These are phyloP conservation scores for Drosophila baimaii DNA, from an alignment of 1,140 invertebrate species.

Conservation along the genomic window DNA sequence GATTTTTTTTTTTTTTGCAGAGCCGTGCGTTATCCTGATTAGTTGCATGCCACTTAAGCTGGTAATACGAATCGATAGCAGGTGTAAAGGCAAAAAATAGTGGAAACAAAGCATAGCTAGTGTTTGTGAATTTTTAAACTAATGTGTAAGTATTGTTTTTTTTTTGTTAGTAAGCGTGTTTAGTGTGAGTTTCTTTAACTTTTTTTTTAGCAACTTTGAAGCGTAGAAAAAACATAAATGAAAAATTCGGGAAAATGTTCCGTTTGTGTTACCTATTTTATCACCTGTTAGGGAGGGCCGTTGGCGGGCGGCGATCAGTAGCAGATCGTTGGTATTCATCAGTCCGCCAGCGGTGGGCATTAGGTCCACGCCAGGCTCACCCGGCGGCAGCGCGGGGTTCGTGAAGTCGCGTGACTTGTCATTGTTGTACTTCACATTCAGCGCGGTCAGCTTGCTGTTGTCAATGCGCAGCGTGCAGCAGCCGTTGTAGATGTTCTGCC, in stretches of 20 bases:
- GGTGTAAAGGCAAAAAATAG: constrained; percentile 62
- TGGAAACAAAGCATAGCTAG: constrained; percentile 39
- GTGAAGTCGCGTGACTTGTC: constrained; percentile 99
- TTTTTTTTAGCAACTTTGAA: constrained; percentile 32
- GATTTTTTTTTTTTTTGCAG: background rate
- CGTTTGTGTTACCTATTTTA: constrained; percentile 84
- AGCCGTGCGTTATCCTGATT: constrained; percentile 7
- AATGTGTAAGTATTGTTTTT: background rate
- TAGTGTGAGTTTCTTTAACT: constrained; percentile 8
- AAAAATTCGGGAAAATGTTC: constrained; percentile 74
- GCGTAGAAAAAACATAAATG: constrained; percentile 54
- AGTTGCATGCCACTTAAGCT: constrained; percentile 68
- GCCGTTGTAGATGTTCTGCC: constrained; percentile 99
- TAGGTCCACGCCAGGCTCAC: constrained; percentile 90
- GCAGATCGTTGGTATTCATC: constrained; percentile 86
- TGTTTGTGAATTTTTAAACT: too few relatives aligned
- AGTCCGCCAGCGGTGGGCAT: constrained; percentile 87
- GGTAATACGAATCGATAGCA: constrained; percentile 72
- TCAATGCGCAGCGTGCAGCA: constrained; percentile 99
- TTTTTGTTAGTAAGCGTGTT: background rate
- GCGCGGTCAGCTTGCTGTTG: constrained; percentile 98
- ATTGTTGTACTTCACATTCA: constrained; percentile 99
- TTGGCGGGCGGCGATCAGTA: constrained; percentile 89
- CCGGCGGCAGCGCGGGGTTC: constrained; percentile 97
- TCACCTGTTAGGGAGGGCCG: constrained; percentile 86